phyloP scores from a whole-genome alignment of 2,888 invertebrate species.

The Agapostemon virescens region DNA sequence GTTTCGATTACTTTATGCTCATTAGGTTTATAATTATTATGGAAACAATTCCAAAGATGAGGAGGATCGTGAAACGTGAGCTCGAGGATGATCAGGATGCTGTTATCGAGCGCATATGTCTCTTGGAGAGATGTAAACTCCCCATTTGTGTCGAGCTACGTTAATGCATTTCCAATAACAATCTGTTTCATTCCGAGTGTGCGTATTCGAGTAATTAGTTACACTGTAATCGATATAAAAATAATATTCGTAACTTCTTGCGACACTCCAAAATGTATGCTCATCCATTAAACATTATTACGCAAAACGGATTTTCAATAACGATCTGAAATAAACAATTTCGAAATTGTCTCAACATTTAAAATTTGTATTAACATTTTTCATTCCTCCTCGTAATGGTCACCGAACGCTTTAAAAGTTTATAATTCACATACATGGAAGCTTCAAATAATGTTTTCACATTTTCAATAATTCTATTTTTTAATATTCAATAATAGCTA shows the following conservation, averaged over 20 bases:
- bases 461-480: too few relatives aligned
- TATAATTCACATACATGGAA: neutral
- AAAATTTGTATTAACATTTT: neutral
- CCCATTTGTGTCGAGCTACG: constrained; percentile 47
- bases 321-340: neutral
- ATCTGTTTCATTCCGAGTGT: constrained; percentile 43
- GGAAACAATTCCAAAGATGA: constrained; percentile 26
- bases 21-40: constrained; percentile 24
- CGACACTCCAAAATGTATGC: neutral
- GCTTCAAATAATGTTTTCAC: neutral
- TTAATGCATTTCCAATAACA: constrained; percentile 60
- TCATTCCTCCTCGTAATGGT: neutral
- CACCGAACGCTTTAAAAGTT: neutral
- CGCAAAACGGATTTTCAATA: neutral
- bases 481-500: neutral
- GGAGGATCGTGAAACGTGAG: neutral
- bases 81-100: constrained; percentile 13
- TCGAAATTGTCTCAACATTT: too few relatives aligned
- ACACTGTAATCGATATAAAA: constrained; percentile 13
- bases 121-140: constrained; percentile 52
- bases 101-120: constrained; percentile 54
- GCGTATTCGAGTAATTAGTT: constrained; percentile 51
- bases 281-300: neutral
- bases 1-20: neutral
- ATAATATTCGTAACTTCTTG: neutral